Conservation (phyloP, 2,888 invertebrate genomes). For the Caenorhabditis virilis region DNA sequence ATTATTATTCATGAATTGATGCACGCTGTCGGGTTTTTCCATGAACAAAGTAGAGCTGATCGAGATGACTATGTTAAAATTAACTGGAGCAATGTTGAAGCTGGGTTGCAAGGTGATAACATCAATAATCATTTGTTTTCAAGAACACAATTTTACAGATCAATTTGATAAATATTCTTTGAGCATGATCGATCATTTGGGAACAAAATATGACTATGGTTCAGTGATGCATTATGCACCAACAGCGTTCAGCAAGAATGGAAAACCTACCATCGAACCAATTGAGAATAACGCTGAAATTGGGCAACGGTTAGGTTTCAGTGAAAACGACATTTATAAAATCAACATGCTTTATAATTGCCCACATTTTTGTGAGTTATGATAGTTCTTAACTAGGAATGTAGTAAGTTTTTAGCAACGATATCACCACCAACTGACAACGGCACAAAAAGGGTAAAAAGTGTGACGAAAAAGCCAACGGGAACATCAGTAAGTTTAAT, state of each 20-base stretch:
- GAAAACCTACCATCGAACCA: conserved; percentile 64
- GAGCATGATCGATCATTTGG: conserved; percentile 68
- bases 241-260: conserved; percentile 71
- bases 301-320: conserved; percentile 66
- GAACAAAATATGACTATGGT: conserved; percentile 70
- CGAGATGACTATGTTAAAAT: conserved; percentile 68
- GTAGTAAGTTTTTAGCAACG: conserved; percentile 12
- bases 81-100: conserved; percentile 65
- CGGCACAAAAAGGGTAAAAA: conserved; percentile 26
- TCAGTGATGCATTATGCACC: conserved; percentile 72
- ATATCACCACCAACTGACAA: conserved; percentile 16
- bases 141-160: conserved; percentile 42
- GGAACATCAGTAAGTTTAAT: conserved; percentile 6
- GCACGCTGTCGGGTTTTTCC: conserved; percentile 69
- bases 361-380: conserved; percentile 40
- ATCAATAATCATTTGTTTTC: not conserved
- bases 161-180: conserved; percentile 67
- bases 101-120: conserved; percentile 57
- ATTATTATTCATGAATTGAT: conserved; percentile 69
- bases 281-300: conserved; percentile 59
- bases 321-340: conserved; percentile 67
- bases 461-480: conserved; percentile 36
- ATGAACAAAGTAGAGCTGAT: conserved; percentile 69
- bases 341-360: conserved; percentile 69
- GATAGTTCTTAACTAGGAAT: not conserved